Conservation (phyloP, 2,888 invertebrate species). For the Alitta virens region DNA sequence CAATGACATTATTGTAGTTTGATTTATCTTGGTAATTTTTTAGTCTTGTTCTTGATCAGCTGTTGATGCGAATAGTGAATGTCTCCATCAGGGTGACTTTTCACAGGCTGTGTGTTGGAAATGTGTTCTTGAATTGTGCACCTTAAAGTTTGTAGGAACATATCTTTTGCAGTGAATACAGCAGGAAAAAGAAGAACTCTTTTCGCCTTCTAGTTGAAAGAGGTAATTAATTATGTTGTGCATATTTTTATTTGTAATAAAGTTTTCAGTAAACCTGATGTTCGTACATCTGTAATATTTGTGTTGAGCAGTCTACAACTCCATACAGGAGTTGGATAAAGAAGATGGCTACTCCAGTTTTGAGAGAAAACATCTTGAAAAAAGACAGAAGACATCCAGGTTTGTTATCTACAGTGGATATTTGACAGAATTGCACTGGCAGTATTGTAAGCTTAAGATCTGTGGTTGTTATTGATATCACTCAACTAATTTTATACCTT, state of each 20-base stretch:
- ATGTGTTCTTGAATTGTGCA: background rate
- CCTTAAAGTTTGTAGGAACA: background rate
- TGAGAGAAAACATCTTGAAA: slow-evolving; percentile 7
- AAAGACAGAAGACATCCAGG: background rate
- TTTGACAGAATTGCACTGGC: too few relatives aligned
- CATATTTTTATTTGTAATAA: background rate
- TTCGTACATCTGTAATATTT: background rate
- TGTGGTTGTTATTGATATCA: too few relatives aligned
- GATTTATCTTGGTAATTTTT: background rate
- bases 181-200: slow-evolving; percentile 74
- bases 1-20: background rate
- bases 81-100: too few relatives aligned
- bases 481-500: too few relatives aligned
- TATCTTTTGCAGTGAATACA: slow-evolving; percentile 66
- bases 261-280: background rate
- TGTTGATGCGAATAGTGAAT: background rate
- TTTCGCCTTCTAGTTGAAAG: slow-evolving; percentile 60
- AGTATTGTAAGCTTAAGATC: too few relatives aligned
- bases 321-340: background rate
- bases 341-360: background rate
- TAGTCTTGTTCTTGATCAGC: background rate
- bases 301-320: too few relatives aligned
- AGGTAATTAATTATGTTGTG: slow-evolving; percentile 29
- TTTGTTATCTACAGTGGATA: too few relatives aligned
- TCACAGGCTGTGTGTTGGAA: too few relatives aligned